These are phyloP conservation scores for Atethmia centrago DNA, from an alignment of 2,888 invertebrate genomes.

Conservation along the genomic window DNA sequence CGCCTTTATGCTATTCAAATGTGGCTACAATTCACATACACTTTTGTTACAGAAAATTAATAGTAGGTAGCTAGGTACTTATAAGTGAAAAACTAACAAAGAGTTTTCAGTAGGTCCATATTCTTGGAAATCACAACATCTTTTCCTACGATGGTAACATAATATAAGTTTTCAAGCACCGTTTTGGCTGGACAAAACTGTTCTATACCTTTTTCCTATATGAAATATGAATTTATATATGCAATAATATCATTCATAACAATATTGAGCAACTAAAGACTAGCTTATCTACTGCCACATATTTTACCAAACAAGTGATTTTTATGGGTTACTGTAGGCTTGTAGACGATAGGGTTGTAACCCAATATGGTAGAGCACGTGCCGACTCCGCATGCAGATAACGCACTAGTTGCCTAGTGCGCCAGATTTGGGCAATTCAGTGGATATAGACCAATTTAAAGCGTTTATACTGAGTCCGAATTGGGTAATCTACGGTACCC, in stretches of 20 bases:
- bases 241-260: background rate
- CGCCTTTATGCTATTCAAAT: background rate
- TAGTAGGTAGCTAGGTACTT: background rate
- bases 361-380: conserved; percentile 42
- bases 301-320: conserved; percentile 33
- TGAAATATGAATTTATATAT: background rate
- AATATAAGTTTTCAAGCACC: no score
- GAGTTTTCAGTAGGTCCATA: background rate
- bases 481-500: conserved; percentile 5
- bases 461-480: no score
- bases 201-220: background rate
- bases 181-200: no score
- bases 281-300: conserved; percentile 36
- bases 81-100: background rate
- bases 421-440: conserved; percentile 12
- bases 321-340: background rate
- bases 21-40: no score
- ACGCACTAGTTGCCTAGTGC: background rate
- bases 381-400: conserved; percentile 38
- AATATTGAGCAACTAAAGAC: conserved; percentile 21
- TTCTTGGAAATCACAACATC: background rate
- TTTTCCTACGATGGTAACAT: background rate
- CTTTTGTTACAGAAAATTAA: no score
- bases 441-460: no score
- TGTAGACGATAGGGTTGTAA: conserved; percentile 35